Conservation (phyloP, 2,113 vertebrate species). For the Amphiprion ocellaris region DNA sequence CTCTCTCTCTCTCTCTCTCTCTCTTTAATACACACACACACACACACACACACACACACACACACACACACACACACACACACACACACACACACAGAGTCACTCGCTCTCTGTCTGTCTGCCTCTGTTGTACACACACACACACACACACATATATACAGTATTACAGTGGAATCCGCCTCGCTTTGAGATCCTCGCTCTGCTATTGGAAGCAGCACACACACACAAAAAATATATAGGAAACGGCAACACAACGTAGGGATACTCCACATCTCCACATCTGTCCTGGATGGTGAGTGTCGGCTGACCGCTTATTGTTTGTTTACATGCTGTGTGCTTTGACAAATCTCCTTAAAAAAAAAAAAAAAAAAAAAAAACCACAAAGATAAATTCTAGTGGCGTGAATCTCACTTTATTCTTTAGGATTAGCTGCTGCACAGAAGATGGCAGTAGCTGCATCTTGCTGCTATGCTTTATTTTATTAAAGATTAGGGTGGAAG, state of each 20-base stretch:
- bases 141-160: conserved; percentile 47
- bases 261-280: conserved; percentile 67
- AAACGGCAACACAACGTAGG: conserved; percentile 30
- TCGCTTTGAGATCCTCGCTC: conserved; percentile 64
- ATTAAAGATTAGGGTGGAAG: conserved; percentile 65
- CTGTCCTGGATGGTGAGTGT: conserved; percentile 75
- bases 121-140: conserved; percentile 48
- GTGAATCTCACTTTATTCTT: background rate
- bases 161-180: conserved; percentile 72
- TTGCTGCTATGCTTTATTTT: conserved; percentile 1
- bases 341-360: conserved; percentile 19
- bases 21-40: conserved; percentile 55
- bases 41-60: conserved; percentile 25
- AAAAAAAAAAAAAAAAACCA: background rate
- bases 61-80: background rate
- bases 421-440: conserved; percentile 11
- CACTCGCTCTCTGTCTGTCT: conserved; percentile 53
- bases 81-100: conserved; percentile 43
- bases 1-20: conserved; percentile 15
- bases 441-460: conserved; percentile 1
- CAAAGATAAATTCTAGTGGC: background rate
- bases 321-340: conserved; percentile 60
- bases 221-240: conserved; percentile 25
- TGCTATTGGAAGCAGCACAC: conserved; percentile 50
- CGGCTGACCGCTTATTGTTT: conserved; percentile 39